Evolutionary conservation across 2,888 invertebrate genomes (phyloP), one percentile per base, ranked within the genome.

Genomic region (Bombylius discolor): DNA sequence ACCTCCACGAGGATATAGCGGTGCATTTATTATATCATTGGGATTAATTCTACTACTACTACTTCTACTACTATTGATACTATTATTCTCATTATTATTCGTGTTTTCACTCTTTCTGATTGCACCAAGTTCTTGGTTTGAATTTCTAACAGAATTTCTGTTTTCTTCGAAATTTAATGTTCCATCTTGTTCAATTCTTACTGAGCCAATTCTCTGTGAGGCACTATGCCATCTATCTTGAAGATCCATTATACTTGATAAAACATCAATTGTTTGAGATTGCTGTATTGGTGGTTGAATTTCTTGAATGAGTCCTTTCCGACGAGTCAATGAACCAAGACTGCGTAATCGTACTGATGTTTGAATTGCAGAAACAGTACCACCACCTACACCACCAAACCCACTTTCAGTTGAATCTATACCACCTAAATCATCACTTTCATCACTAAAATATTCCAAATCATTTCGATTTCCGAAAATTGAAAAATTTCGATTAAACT

Each of bases 401-500:
- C 73, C 67, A 55, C 62, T 67, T n/a, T 65, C 65, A n/a, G 63
- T 63, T 13, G 56, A 57, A n/a, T 59, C 60, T 14, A 51, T 51
- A 9, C 70, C 71, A 36, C 49, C 53, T 33, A 48, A 60, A 49
- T 58, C 62, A 34, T 64, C 67, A 51, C 76, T 76, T 1, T 78
- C 76, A 57, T 72, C 76, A 4, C 78, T 77, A 70, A 85, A 84
- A 69, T 84, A 87, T 61, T 88, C 85, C 53, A 92, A 75, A 60
- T 83, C 80, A 65, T 87, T 78, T 51, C 78, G 75, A 61, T 76
- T 73, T 11, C 88, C 89, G 66, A 87, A 85, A 42, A 90, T 71
- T 61, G 81, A 78, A 52, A 85, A 73, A 76, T 8, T 79, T 59
- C 59, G 54, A 59, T 23, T 58, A 23, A 23, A 23, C 23, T 23